phyloP scores from a whole-genome alignment of 2,113 vertebrate genomes.

The Pionites leucogaster region DNA sequence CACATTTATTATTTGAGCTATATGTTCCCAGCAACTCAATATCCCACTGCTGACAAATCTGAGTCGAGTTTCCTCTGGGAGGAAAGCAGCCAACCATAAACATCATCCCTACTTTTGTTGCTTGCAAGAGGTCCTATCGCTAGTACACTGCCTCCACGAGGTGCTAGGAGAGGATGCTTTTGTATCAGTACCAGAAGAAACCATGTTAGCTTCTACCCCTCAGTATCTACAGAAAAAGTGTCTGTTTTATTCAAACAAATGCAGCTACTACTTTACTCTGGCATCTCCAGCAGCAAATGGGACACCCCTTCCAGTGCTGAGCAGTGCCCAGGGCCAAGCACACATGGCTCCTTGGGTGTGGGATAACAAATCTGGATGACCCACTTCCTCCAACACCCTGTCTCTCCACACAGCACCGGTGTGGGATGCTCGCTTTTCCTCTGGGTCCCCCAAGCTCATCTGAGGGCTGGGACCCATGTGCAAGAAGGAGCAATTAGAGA shows the following conservation, averaged over 20 bases:
- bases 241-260: background rate
- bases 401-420: accelerated
- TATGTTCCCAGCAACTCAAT: background rate
- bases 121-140: background rate
- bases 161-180: background rate
- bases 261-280: background rate
- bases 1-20: background rate
- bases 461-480: background rate
- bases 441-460: accelerated
- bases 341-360: accelerated
- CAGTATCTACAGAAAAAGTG: background rate
- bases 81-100: background rate
- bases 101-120: background rate
- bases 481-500: background rate
- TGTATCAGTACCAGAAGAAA: background rate
- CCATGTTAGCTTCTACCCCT: background rate
- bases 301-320: background rate
- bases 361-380: background rate
- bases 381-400: background rate
- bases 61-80: background rate
- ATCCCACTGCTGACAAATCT: background rate
- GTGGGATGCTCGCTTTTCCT: background rate
- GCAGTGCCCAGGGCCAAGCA: background rate
- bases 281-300: background rate
- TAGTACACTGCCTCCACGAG: accelerated